Evolutionary conservation across 1,140 invertebrate species (phyloP), one percentile per base, ranked within the genome.

Genomic region (Musca domestica): DNA sequence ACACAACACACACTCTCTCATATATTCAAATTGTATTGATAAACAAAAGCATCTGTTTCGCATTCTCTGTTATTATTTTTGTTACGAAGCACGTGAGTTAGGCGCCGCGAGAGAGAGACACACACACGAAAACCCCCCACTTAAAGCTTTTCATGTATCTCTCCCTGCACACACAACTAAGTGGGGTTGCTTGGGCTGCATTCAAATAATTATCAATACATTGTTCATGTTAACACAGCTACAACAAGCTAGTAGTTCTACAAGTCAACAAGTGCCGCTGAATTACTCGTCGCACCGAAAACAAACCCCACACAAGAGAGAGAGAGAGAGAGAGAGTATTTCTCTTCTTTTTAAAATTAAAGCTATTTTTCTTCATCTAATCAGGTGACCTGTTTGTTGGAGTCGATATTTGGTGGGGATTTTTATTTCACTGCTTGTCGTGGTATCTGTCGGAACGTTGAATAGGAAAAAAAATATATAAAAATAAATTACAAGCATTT

Each of bases 351-450:
- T 51, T 20, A 30, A 30, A 30, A 30, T 10, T 9, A 41, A 41
- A 41, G 34, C 34, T 51, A 51, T 51, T 51, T 51, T 51, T n/a
- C n/a, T 20, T 51, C 17, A 19, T 51, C 20, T 19, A 71, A 73
- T 79, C 77, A 79, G 77, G 74, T 79, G 77, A 79, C 77, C 73
- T 72, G 34, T 12, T 41, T 5, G 4, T 41, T 5, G 34, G 34
- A 41, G 34, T 41, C 34, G 34, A 41, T 67, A 27, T 67, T 41
- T 41, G 34, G 10, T 5, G 34, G 34, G 34, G 22, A 52, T 17
- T 52, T 41, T 41, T 7, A 41, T 41, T 41, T 41, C 34, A 41
- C 6, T 41, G 2, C 12, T 41, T 41, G 34, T 41, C 34, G 6
- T 10, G 12, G 34, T 41, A 41, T 41, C 34, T 12, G 34, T 2